These are phyloP conservation scores for Parambassis ranga DNA, from an alignment of 2,797 vertebrate genomes.

Conservation along the genomic window DNA sequence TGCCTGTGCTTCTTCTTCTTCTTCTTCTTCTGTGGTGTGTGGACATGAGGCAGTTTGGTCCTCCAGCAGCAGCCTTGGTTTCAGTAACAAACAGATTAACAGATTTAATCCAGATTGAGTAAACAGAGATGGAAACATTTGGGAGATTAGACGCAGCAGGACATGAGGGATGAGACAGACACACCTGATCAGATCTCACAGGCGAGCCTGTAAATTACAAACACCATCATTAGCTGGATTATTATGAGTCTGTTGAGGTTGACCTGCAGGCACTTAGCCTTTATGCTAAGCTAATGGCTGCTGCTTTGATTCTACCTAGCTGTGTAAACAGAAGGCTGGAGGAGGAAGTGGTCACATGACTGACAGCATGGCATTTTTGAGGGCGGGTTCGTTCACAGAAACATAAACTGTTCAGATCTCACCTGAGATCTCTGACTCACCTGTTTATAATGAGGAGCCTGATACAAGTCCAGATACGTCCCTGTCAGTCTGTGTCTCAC, in stretches of 20 bases:
- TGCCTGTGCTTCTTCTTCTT: not conserved
- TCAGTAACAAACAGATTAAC: constrained; percentile 34
- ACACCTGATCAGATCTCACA: not conserved
- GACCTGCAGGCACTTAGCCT: no score
- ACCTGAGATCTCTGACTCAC: constrained; percentile 18
- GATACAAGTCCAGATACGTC: not conserved
- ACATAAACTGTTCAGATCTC: constrained; percentile 20
- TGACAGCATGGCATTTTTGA: no score
- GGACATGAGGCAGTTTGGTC: not conserved
- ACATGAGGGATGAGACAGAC: not conserved
- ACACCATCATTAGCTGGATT: no score
- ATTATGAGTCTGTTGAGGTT: no score
- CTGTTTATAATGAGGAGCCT: not conserved
- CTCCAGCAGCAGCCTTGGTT: not conserved
- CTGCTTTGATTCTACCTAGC: no score
- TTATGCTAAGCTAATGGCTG: no score
- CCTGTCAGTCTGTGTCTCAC: not conserved
- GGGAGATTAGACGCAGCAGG: constrained; percentile 28
- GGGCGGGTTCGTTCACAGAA: not conserved
- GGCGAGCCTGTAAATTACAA: no score
- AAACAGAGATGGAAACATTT: constrained; percentile 48
- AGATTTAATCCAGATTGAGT: constrained; percentile 26
- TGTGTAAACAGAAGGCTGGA: no score
- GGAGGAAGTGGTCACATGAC: not conserved
- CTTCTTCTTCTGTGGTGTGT: not conserved